Conservation (phyloP, 2,113 vertebrate genomes). For the Ceratotherium simum region DNA sequence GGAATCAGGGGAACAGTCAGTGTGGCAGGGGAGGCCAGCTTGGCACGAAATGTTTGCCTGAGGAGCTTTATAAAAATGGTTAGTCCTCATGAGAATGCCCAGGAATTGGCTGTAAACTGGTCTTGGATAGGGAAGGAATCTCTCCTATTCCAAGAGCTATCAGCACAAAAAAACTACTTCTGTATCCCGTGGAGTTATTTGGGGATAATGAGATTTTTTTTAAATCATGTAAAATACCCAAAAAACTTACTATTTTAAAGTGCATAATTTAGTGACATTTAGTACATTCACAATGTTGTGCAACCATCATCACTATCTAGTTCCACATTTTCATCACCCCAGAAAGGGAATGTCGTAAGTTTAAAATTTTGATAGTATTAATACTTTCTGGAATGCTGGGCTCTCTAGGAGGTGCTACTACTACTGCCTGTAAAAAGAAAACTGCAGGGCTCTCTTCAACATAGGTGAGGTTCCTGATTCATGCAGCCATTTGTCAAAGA, state of each 20-base stretch:
- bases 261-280: too few relatives aligned
- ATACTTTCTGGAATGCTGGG: background rate
- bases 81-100: background rate
- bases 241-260: background rate
- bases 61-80: constrained; percentile 37
- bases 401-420: background rate
- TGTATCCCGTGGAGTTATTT: background rate
- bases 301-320: background rate
- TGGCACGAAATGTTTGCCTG: background rate
- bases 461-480: background rate
- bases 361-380: background rate
- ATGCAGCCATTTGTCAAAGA: background rate
- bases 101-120: constrained; percentile 16
- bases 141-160: constrained; percentile 21
- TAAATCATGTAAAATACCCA: background rate
- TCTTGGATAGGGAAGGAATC: background rate
- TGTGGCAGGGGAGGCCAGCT: background rate
- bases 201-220: background rate
- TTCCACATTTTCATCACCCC: background rate
- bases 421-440: background rate
- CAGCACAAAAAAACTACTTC: background rate
- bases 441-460: background rate
- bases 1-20: background rate
- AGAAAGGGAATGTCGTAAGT: background rate
- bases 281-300: background rate